Conservation (phyloP, 2,888 invertebrate species). For the Helicoverpa assulta region DNA sequence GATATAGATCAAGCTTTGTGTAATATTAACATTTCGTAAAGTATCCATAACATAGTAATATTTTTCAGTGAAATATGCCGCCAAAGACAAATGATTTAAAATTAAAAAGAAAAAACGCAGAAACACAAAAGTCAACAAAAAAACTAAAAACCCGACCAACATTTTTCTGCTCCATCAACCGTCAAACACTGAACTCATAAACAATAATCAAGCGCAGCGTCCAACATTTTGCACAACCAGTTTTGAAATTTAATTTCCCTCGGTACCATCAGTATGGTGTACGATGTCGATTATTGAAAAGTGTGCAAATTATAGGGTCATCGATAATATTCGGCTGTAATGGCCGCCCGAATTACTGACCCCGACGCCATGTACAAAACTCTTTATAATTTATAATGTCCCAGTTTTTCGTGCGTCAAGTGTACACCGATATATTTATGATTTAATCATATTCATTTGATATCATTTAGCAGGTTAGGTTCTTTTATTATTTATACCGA, state of each 20-base stretch:
- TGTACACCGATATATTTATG: constrained; percentile 57
- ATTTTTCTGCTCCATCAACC: constrained; percentile 48
- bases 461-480: constrained; percentile 52
- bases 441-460: constrained; percentile 62
- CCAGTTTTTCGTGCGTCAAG: constrained; percentile 66
- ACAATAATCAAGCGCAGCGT: constrained; percentile 57
- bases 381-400: constrained; percentile 78
- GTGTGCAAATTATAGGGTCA: constrained; percentile 81
- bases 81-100: background rate
- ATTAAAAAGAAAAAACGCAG: too few species aligned
- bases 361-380: constrained; percentile 74
- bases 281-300: constrained; percentile 79
- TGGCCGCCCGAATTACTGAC: constrained; percentile 69
- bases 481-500: constrained; percentile 43
- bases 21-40: too few species aligned
- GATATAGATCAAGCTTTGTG: too few species aligned
- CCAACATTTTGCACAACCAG: constrained; percentile 59
- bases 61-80: background rate
- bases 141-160: background rate
- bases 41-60: background rate
- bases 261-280: constrained; percentile 61
- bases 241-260: constrained; percentile 65
- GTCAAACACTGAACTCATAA: constrained; percentile 46
- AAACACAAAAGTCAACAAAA: background rate
- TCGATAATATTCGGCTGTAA: constrained; percentile 72